Conservation (phyloP, 2,113 vertebrate species). For the Trinectes maculatus region DNA sequence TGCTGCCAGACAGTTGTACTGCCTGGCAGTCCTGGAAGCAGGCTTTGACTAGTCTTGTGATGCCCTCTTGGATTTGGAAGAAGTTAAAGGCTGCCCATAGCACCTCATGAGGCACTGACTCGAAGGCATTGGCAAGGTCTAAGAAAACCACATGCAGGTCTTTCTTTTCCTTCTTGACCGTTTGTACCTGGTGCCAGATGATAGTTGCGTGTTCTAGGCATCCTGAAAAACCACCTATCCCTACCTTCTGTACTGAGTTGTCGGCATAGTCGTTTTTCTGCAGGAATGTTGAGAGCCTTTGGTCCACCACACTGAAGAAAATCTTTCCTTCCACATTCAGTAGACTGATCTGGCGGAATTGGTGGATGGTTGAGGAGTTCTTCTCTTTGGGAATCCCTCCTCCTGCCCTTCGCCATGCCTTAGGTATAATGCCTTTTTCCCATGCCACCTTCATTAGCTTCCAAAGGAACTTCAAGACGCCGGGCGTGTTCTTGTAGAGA, state of each 20-base stretch:
- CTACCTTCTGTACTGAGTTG: neutral
- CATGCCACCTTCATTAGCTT: conserved; percentile 28
- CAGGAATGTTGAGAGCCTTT: neutral
- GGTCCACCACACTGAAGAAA: neutral
- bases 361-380: conserved; percentile 1
- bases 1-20: neutral
- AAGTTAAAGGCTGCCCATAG: neutral
- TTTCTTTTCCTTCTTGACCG: neutral
- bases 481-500: conserved; percentile 11
- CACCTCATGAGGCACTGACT: neutral
- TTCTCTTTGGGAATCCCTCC: neutral
- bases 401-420: neutral
- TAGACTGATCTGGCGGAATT: neutral
- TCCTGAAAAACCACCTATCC: neutral
- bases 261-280: neutral
- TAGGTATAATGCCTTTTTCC: neutral
- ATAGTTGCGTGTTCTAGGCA: neutral
- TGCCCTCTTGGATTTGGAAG: neutral
- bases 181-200: neutral
- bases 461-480: conserved; percentile 17
- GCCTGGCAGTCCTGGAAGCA: neutral
- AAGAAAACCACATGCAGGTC: neutral
- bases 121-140: neutral
- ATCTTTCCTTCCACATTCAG: conserved; percentile 34
- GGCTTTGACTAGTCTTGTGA: neutral